Percentiles rank a stretch among this genome's conserved stretches.
Evolutionary conservation across 2,888 invertebrate genomes (phyloP).

Genomic region (Macrophya annulata): DNA sequence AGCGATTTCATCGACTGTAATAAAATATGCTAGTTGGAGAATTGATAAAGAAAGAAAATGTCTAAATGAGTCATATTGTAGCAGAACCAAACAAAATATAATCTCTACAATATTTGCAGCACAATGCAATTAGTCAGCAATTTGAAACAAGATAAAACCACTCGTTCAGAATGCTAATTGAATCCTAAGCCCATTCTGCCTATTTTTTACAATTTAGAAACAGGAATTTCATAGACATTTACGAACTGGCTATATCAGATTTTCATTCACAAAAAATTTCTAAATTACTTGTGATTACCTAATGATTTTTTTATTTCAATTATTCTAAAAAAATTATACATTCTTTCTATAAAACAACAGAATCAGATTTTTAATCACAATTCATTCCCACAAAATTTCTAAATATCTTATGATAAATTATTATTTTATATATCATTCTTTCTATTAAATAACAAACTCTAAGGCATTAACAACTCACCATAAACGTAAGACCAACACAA

Average conservation of each 20-base stretch:
- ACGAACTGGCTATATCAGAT: not conserved
- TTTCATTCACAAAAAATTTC: not conserved
- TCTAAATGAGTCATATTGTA: not conserved
- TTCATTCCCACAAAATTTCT: not conserved
- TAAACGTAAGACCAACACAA: not conserved
- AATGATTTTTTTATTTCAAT: no score
- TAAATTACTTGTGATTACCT: not conserved
- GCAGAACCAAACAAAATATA: not conserved
- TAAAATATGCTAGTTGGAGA: conserved; percentile 54
- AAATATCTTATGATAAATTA: not conserved
- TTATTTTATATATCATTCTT: not conserved
- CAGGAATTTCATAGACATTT: no score
- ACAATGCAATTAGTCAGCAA: not conserved
- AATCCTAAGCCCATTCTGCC: not conserved
- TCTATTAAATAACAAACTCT: not conserved
- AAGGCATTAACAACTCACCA: not conserved
- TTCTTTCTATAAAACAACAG: not conserved
- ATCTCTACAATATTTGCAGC: not conserved
- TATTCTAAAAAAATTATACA: no score
- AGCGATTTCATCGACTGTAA: conserved; percentile 87
- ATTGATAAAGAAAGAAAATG: conserved; percentile 71
- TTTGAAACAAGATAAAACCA: not conserved
- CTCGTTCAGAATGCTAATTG: not conserved
- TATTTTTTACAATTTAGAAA: not conserved
- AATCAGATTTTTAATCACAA: not conserved